These are phyloP conservation scores for Eucera pruinosa DNA, from an alignment of 2,888 invertebrate species.

Conservation along the genomic window DNA sequence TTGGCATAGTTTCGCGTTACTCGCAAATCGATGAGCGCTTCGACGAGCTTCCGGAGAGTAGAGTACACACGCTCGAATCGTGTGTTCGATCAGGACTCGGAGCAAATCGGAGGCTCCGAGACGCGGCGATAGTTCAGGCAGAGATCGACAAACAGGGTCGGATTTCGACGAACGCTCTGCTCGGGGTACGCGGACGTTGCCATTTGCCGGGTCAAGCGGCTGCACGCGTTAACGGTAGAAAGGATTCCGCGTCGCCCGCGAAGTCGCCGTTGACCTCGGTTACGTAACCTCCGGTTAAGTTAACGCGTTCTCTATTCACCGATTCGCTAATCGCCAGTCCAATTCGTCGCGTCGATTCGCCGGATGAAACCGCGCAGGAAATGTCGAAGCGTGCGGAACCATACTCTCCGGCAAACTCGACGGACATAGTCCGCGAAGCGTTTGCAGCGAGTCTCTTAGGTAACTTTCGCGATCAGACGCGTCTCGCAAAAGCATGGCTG, in stretches of 20 bases:
- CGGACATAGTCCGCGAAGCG: conserved; percentile 1
- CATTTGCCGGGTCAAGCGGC: conserved; percentile 29
- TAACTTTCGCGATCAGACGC: too few species aligned
- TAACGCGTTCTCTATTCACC: conserved; percentile 8
- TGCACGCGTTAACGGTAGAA: not conserved
- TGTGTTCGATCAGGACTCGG: too few species aligned
- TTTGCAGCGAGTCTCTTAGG: conserved; percentile 1
- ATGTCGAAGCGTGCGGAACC: conserved; percentile 16
- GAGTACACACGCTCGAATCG: too few species aligned
- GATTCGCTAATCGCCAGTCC: too few species aligned
- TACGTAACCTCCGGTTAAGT: conserved; percentile 42
- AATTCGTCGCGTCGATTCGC: not conserved
- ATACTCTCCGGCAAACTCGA: conserved; percentile 9
- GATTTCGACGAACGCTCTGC: not conserved
- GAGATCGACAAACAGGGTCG: not conserved
- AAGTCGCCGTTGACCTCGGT: conserved; percentile 5
- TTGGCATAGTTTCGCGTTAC: not conserved
- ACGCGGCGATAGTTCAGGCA: too few species aligned
- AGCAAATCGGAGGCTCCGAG: conserved; percentile 32
- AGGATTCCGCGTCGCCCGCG: conserved; percentile 8
- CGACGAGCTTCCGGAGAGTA: not conserved
- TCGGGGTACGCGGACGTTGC: conserved; percentile 15
- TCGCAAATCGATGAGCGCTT: too few species aligned
- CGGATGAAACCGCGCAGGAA: not conserved
- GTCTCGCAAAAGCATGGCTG: too few species aligned